Percentiles rank a stretch among this genome's conserved stretches.
Conservation (phyloP, 2,888 invertebrate species). For the Cantharis lateralis region DNA sequence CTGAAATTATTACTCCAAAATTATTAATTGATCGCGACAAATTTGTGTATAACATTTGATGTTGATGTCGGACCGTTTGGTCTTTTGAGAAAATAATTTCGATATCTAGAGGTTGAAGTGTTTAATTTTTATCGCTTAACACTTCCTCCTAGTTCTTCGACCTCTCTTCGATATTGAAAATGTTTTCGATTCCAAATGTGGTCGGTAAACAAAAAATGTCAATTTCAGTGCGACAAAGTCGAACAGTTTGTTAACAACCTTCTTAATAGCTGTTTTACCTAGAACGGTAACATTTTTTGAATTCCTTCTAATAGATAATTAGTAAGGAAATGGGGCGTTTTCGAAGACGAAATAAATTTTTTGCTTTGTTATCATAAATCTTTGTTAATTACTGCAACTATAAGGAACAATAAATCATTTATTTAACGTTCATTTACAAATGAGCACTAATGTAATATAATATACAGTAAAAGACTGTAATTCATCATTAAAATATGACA, state of each 20-base stretch:
- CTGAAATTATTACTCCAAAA: constrained; percentile 28
- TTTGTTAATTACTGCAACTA: constrained; percentile 24
- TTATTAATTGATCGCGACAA: constrained; percentile 33
- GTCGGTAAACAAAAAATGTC: constrained; percentile 25
- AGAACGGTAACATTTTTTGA: constrained; percentile 35
- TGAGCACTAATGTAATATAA: constrained; percentile 34
- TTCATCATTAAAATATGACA: constrained; percentile 30
- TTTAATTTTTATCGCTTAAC: neutral
- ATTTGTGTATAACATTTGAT: constrained; percentile 25
- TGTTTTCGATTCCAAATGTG: neutral
- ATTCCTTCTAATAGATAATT: constrained; percentile 35
- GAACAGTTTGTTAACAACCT: constrained; percentile 36
- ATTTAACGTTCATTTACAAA: constrained; percentile 32
- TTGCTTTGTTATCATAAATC: constrained; percentile 24
- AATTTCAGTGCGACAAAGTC: constrained; percentile 34
- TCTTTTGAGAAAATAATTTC: neutral
- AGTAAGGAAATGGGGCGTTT: constrained; percentile 19
- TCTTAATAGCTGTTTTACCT: constrained; percentile 36
- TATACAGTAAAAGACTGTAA: constrained; percentile 26
- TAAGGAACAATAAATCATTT: constrained; percentile 34
- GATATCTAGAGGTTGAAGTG: neutral
- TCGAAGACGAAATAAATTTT: constrained; percentile 21
- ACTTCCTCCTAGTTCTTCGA: neutral
- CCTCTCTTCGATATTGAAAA: neutral
- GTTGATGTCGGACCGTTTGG: neutral